Base-by-base conservation (phyloP, 2,113 vertebrate species). In the Daubentonia madagascariensis region DNA sequence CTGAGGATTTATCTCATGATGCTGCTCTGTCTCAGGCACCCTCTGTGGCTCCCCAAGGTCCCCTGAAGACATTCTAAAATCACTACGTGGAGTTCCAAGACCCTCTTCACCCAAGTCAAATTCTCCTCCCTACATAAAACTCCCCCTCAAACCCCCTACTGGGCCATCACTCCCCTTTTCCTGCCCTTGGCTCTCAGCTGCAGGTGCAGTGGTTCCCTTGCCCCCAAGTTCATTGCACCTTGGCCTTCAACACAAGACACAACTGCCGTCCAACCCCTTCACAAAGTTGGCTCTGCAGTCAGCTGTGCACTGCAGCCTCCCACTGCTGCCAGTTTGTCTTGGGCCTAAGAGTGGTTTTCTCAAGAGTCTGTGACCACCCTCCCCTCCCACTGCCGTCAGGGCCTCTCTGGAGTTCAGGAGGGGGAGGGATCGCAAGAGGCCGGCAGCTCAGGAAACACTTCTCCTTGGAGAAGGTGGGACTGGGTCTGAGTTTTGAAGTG, bases 91-190 rank as follows among this genome's bases (percentile, higher is more conserved):
- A 0, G 0, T 54, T 63, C 67, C 32, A 40, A 67, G 67, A 81
- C 90, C 32, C 9, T 28, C 57, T 45, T 23, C 54, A 78, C 25
- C 50, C 50, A 20, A 1, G 22, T 43, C 57, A 59, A 0, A 7
- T 43, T 52, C 59, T n/a, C 70, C 17, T 22, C 13, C 50, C 67
- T 43, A 4, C 4, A 4, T 8, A 5, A 54, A 32, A 37, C 4
- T 3, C 14, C 20, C 8, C 1, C n/a, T 45, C 40, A 35, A 0
- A 52, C 12, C 9, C 23, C 30, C 35, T 4, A 6, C 40, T 2
- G 0, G 0, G 2, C 13, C 1, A 3, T 20, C 63, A 1, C 65
- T 8, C 18, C 59, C 13, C 22, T 80, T 0, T n/a, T 35, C 13
- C 54, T 30, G 54, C 25, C 37, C 45, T 35, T 37, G 76, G 40